These are phyloP conservation scores for Manacus vitellinus DNA, from an alignment of 2,113 vertebrate species.

Conservation along the genomic window DNA sequence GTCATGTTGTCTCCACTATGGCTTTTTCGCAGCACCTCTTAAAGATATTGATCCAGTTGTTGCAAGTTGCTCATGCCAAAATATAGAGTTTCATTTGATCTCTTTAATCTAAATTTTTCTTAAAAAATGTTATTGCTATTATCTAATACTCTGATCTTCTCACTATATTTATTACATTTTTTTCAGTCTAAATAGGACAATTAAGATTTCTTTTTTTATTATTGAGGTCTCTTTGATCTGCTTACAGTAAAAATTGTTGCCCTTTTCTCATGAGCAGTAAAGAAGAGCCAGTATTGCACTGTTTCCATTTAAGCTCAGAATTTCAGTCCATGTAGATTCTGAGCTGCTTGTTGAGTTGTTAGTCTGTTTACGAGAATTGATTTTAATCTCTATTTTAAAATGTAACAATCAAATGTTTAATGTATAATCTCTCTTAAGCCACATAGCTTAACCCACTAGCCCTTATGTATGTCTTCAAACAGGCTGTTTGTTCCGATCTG, in stretches of 20 bases:
- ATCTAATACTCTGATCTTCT: not conserved
- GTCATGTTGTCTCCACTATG: not conserved
- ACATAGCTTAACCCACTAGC: not conserved
- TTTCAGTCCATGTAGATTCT: not conserved
- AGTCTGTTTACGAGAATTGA: not conserved
- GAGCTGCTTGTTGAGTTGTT: not conserved
- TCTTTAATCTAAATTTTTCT: not conserved
- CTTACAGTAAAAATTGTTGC: not conserved
- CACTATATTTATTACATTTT: not conserved
- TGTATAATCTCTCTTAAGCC: not conserved
- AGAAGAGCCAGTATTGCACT: not conserved
- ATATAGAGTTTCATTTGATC: not conserved
- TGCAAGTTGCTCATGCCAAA: not conserved
- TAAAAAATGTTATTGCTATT: accelerated
- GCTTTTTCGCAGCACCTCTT: not conserved
- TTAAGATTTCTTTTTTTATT: not conserved
- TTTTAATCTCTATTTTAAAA: not conserved
- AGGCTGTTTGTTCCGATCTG: not conserved
- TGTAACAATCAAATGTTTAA: not conserved
- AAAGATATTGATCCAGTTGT: not conserved
- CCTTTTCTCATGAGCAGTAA: not conserved
- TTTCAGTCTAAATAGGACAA: not conserved
- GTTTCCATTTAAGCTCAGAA: not conserved
- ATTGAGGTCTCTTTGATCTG: not conserved
- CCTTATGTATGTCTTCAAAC: not conserved